Conservation (phyloP, 2,113 vertebrate species). For the Micronisus gabar region DNA sequence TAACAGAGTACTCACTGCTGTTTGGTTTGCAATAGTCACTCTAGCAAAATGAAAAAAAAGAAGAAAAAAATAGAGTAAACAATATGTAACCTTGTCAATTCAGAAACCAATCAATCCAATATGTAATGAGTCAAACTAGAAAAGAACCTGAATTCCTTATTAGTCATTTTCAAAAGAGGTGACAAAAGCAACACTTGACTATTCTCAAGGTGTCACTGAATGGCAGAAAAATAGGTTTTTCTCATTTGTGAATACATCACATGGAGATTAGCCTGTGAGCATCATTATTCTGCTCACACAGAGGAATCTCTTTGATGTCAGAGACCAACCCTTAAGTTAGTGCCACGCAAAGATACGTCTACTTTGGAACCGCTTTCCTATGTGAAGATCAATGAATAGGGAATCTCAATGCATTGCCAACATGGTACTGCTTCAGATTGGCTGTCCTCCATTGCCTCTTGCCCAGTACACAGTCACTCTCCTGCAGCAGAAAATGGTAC, state of each 20-base stretch:
- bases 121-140: neutral
- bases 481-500: neutral
- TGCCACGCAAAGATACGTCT: neutral
- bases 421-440: neutral
- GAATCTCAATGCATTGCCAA: neutral
- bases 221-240: neutral
- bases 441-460: neutral
- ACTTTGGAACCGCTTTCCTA: neutral
- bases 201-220: neutral
- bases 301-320: neutral
- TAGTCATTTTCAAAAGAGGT: neutral
- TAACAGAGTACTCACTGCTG: neutral
- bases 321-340: neutral
- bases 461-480: neutral
- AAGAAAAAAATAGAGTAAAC: neutral
- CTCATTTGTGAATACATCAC: neutral
- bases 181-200: neutral
- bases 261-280: neutral
- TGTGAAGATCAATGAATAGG: neutral
- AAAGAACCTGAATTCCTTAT: neutral
- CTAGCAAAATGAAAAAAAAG: neutral
- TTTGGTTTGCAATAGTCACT: neutral
- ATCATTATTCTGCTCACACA: neutral
- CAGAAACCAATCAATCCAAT: neutral
- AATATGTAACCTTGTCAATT: neutral